Evolutionary conservation across 2,113 vertebrate genomes (phyloP).

Genomic region (Aldabrachelys gigantea): DNA sequence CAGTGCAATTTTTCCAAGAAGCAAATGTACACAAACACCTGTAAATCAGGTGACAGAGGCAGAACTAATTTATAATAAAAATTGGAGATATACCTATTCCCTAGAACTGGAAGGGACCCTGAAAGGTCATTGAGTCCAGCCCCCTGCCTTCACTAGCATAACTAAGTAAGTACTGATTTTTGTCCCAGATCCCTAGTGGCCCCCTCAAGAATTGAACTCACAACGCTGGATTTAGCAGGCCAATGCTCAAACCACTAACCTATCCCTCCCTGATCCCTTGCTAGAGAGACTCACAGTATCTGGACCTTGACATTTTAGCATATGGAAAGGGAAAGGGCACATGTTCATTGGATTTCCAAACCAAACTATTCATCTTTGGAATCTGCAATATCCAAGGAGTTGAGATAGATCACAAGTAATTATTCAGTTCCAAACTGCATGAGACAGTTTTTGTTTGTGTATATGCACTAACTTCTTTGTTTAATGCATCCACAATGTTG

Average conservation of each 20-base stretch:
- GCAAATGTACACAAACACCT: not conserved
- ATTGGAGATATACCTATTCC: too few relatives aligned
- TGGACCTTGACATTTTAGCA: not conserved
- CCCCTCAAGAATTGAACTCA: too few relatives aligned
- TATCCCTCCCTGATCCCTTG: not conserved
- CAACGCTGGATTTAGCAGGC: too few relatives aligned
- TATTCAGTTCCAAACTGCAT: not conserved
- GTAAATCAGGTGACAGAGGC: fast-evolving
- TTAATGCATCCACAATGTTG: not conserved
- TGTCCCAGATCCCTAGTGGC: too few relatives aligned
- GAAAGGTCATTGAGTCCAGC: too few relatives aligned
- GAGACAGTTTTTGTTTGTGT: not conserved
- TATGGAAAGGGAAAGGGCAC: not conserved
- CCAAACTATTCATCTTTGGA: not conserved
- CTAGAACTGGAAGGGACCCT: too few relatives aligned
- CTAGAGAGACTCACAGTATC: not conserved
- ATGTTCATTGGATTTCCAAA: not conserved
- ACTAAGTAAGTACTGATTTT: too few relatives aligned
- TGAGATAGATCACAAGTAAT: not conserved
- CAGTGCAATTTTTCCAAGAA: not conserved
- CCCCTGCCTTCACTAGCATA: too few relatives aligned
- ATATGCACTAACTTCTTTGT: not conserved
- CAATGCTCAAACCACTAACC: too few relatives aligned
- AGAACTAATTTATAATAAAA: not conserved
- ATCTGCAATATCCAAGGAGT: not conserved